A percentile compares a stretch with the other conserved stretches of the same genome.
These are phyloP conservation scores for Peromyscus californicus DNA, from an alignment of 2,113 vertebrate genomes.

Conservation along the genomic window DNA sequence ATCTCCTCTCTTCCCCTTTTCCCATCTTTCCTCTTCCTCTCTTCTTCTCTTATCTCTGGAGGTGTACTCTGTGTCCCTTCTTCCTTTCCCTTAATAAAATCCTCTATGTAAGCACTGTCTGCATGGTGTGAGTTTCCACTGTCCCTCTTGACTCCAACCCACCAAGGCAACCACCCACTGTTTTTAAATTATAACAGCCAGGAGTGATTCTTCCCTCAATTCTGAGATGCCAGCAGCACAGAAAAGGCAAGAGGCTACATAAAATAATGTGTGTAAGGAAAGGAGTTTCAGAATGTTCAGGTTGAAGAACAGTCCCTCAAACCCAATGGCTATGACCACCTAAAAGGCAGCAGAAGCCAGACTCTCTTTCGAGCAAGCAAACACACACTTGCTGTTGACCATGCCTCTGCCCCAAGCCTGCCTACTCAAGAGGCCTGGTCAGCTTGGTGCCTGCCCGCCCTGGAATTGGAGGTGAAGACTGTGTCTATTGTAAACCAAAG, in stretches of 20 bases:
- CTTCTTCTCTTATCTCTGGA: too few relatives aligned
- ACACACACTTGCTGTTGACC: background rate
- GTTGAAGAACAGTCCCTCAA: background rate
- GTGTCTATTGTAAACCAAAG: background rate
- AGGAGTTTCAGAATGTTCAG: background rate
- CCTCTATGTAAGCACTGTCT: too few relatives aligned
- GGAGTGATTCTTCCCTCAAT: background rate
- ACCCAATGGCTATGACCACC: background rate
- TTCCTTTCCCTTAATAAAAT: too few relatives aligned
- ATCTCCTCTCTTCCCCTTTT: too few relatives aligned
- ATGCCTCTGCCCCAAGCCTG: background rate
- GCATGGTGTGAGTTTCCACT: too few relatives aligned
- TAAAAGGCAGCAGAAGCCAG: background rate
- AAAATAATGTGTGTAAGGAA: background rate
- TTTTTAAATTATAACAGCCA: too few relatives aligned
- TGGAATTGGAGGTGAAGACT: background rate
- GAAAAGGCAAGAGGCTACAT: background rate
- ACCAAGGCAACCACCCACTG: too few relatives aligned
- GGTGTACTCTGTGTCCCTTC: too few relatives aligned
- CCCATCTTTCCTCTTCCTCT: too few relatives aligned
- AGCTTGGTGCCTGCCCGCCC: background rate
- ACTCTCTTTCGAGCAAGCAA: background rate
- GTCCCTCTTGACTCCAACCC: too few relatives aligned
- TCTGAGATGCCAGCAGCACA: conserved; percentile 25
- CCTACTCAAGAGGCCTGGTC: background rate